phyloP scores from a whole-genome alignment of 2,113 vertebrate genomes.

The Chloebia gouldiae region DNA sequence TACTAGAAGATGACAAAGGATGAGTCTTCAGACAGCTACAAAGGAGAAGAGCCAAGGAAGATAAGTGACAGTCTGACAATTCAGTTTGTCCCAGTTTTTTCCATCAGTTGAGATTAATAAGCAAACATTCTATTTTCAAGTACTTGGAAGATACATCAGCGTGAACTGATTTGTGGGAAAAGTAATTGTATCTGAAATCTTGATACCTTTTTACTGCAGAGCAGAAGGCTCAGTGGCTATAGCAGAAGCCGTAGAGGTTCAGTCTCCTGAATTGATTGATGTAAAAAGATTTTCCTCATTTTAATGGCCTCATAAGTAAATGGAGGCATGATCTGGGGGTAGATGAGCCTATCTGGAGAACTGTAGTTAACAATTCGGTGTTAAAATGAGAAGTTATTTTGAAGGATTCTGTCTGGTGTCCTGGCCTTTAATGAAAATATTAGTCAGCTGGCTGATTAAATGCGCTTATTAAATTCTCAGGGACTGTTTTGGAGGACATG shows the following conservation, averaged over 20 bases:
- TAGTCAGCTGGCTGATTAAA: neutral
- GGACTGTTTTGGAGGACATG: neutral
- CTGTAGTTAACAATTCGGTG: neutral
- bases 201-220: neutral
- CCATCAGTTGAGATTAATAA: neutral
- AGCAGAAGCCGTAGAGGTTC: neutral
- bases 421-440: neutral
- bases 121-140: neutral
- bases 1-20: neutral
- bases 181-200: neutral
- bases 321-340: neutral
- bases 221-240: neutral
- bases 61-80: neutral
- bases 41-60: neutral
- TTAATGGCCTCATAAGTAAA: neutral
- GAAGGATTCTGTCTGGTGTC: neutral
- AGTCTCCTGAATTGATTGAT: neutral
- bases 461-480: conserved; percentile 8
- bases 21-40: neutral
- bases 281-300: neutral
- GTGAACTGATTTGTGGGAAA: neutral
- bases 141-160: neutral
- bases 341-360: neutral
- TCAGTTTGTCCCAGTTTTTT: neutral
- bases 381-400: neutral